These are phyloP conservation scores for Glaucomys volans DNA, from an alignment of 2,113 vertebrate species.

Conservation along the genomic window DNA sequence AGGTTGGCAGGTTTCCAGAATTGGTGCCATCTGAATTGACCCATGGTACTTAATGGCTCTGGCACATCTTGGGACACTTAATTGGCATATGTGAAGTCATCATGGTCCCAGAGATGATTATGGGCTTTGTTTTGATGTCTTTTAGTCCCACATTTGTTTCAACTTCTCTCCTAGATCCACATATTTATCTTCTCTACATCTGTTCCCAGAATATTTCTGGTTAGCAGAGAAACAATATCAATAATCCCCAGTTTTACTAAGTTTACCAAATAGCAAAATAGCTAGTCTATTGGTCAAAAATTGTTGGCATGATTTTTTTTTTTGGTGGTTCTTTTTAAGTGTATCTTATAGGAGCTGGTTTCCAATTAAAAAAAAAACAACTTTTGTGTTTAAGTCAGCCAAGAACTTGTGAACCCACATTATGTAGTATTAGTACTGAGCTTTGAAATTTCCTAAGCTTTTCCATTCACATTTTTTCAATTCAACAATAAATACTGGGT, in stretches of 20 bases:
- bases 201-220: constrained; percentile 65
- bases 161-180: constrained; percentile 43
- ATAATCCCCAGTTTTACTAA: constrained; percentile 40
- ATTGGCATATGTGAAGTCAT: constrained; percentile 27
- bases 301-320: not conserved
- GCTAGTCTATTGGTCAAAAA: not conserved
- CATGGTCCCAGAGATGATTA: constrained; percentile 45
- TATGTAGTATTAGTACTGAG: not conserved
- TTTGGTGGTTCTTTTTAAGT: constrained; percentile 49
- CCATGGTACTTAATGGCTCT: constrained; percentile 34
- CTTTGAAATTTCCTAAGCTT: constrained; percentile 27
- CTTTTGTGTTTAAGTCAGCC: constrained; percentile 4
- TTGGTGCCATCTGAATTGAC: constrained; percentile 57
- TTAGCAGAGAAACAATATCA: constrained; percentile 58
- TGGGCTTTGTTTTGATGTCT: constrained; percentile 62
- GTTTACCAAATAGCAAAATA: constrained; percentile 49
- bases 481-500: not conserved
- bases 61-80: constrained; percentile 45
- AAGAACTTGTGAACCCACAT: constrained; percentile 17
- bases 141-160: constrained; percentile 69
- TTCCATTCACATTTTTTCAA: not conserved
- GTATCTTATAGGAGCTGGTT: not conserved
- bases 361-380: not conserved
- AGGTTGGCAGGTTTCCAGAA: constrained; percentile 57
- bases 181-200: constrained; percentile 56